Evolutionary conservation across 1,140 invertebrate species (phyloP), one percentile per base, ranked within the genome.

Genomic region (Zaprionus kolodkinae): DNA sequence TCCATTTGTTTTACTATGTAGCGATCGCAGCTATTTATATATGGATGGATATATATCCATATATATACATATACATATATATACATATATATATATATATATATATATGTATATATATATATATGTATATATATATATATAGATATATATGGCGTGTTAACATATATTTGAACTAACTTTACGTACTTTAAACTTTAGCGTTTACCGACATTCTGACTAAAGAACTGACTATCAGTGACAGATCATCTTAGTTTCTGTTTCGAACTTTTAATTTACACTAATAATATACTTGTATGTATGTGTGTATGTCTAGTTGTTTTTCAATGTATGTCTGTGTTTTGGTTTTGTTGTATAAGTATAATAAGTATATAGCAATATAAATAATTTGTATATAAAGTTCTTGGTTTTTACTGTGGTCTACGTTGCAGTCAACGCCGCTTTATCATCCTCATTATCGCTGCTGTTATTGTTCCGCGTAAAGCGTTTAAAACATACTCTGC

Each of bases 351-450:
- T 86, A 86, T 86, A 86, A 86, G 85, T 86, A 87, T 86, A 85
- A 86, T 86, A 87, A 87, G 83, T 87, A 88, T 87, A 87, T 87
- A 88, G 84, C 85, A 89, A 88, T 87, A 87, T 87, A 87, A 87
- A 87, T 87, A 87, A 87, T 87, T 85, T 86, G 83, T 87, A 87
- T 87, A 87, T 87, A 87, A 87, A 87, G 85, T 88, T 88, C 81
- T 88, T 88, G 74, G 74, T 73, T 74, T 71, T 85, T 88, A 74
- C 76, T 89, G 85, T 88, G 85, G 85, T 88, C 85, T 85, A 85
- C 81, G 78, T 84, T 85, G 78, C 79, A 84, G 84, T 85, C 85
- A 88, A 84, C 84, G 67, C 73, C 64, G 71, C 72, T 77, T 66
- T 78, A 63, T 62, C 61, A 66, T 61, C 50, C 35, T 77, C 62